Percentiles rank a stretch among this genome's conserved stretches.
Conservation (phyloP, 1,140 invertebrate genomes). For the Hycleus cichorii region DNA sequence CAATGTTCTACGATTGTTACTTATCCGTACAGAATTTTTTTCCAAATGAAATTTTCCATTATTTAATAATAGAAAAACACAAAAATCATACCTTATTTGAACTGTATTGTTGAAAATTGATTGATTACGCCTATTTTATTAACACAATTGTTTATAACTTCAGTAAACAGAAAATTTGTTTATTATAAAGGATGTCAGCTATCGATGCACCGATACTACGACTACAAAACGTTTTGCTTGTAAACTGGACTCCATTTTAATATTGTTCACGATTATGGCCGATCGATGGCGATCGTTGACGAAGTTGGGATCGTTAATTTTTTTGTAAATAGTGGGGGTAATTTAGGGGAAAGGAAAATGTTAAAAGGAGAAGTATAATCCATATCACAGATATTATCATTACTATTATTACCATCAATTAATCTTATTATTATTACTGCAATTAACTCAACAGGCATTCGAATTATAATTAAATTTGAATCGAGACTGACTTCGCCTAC, state of each 20-base stretch:
- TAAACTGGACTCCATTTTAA: constrained; percentile 32
- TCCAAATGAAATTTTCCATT: not conserved
- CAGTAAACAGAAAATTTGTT: not conserved
- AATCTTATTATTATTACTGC: no score
- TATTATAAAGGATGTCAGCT: not conserved
- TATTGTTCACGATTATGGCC: constrained; percentile 12
- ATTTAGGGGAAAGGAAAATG: not conserved
- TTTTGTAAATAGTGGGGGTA: not conserved
- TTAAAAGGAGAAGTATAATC: no score
- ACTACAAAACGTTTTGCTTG: constrained; percentile 29
- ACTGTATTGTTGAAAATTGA: not conserved
- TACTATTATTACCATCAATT: no score
- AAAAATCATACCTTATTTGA: constrained; percentile 17
- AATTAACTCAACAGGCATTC: no score
- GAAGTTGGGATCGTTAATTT: not conserved
- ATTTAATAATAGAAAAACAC: constrained; percentile 10
- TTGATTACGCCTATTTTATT: not conserved
- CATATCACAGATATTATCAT: no score
- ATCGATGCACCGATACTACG: constrained; percentile 6
- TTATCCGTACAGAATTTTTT: not conserved
- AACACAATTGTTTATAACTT: not conserved
- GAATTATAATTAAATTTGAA: no score
- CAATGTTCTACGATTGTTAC: constrained; percentile 1
- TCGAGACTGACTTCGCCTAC: no score
- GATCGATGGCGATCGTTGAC: constrained; percentile 4